Conservation (phyloP, 2,113 vertebrate species). For the Macaca mulatta region DNA sequence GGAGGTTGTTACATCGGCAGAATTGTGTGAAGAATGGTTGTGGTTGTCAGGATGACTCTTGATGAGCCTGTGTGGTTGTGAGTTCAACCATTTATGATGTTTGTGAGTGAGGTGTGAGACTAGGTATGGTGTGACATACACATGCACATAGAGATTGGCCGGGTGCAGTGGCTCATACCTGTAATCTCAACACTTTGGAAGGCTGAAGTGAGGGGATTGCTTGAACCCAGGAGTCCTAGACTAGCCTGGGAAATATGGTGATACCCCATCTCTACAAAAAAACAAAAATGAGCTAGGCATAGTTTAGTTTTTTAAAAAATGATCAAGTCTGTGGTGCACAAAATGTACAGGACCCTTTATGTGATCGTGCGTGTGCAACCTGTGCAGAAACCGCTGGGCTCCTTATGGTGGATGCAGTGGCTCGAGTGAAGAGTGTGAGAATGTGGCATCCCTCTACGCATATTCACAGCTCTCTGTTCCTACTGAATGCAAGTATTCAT, state of each 20-base stretch:
- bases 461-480: not conserved
- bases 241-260: too few species aligned
- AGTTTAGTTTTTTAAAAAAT: too few species aligned
- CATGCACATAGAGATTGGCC: not conserved
- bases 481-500: not conserved
- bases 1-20: not conserved
- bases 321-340: not conserved
- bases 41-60: not conserved
- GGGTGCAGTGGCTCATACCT: too few species aligned
- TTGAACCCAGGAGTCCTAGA: too few species aligned
- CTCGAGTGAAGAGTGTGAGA: not conserved
- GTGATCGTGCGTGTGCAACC: fast-evolving
- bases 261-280: too few species aligned
- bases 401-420: fast-evolving
- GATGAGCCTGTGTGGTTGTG: not conserved
- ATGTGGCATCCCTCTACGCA: not conserved
- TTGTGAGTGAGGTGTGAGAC: not conserved
- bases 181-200: too few species aligned
- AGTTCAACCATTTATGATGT: not conserved
- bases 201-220: too few species aligned
- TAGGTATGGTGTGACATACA: too few species aligned
- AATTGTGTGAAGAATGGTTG: too few species aligned
- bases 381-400: not conserved
- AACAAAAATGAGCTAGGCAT: too few species aligned
- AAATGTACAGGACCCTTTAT: not conserved